Evolutionary conservation across 2,797 vertebrate genomes (phyloP).

Genomic region (Hypotaenidia philippensis): DNA sequence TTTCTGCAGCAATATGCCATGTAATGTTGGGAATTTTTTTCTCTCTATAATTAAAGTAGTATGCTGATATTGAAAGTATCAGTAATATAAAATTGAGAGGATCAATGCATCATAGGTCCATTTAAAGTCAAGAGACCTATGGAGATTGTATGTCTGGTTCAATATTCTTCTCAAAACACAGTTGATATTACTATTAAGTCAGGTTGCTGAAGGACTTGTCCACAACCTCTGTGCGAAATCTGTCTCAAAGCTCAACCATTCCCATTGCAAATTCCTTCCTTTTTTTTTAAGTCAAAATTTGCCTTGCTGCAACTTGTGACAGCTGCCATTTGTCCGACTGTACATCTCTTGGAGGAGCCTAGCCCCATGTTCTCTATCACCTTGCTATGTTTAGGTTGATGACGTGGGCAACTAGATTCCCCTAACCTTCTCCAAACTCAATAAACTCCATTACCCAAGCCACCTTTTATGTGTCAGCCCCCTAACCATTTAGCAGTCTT

Average conservation of each 20-base stretch:
- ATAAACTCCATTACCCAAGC: not conserved
- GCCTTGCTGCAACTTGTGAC: not conserved
- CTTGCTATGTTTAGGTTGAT: not conserved
- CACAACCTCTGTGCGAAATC: not conserved
- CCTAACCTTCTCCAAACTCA: not conserved
- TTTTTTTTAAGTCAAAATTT: not conserved
- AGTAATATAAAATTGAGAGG: not conserved
- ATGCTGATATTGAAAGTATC: not conserved
- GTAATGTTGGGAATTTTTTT: not conserved
- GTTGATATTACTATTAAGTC: not conserved
- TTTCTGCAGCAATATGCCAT: not conserved
- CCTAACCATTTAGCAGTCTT: not conserved
- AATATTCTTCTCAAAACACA: not conserved
- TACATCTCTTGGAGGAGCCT: not conserved
- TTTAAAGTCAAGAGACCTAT: not conserved
- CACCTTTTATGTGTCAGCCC: rapidly evolving
- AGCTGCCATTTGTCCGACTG: not conserved
- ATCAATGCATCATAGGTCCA: not conserved
- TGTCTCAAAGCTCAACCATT: not conserved
- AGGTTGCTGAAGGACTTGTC: not conserved
- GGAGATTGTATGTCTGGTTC: not conserved
- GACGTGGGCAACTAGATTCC: not conserved
- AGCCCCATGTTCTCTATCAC: not conserved
- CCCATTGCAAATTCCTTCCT: not conserved
- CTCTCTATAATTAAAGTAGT: not conserved